phyloP scores from a whole-genome alignment of 2,113 vertebrate genomes.

The Recurvirostra avosetta region DNA sequence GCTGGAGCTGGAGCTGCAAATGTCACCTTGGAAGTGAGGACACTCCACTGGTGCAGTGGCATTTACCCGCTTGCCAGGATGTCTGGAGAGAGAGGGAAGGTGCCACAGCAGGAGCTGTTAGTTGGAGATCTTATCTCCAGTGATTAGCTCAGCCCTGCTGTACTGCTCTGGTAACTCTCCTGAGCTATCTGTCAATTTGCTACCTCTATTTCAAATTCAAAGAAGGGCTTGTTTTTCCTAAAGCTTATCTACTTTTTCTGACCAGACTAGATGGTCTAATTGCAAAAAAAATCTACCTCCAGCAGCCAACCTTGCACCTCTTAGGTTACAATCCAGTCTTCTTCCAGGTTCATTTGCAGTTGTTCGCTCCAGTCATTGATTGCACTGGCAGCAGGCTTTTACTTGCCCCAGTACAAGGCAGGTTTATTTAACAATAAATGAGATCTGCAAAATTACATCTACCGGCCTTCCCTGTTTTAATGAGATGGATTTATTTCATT shows the following conservation, averaged over 20 bases:
- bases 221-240: slow-evolving; percentile 25
- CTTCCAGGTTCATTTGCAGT: background rate
- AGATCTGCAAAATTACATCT: background rate
- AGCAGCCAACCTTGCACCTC: background rate
- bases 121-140: slow-evolving; percentile 9
- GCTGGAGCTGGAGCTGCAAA: too few species aligned
- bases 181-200: slow-evolving; percentile 23
- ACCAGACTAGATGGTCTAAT: background rate
- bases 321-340: background rate
- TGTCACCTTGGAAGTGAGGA: background rate
- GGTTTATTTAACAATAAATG: background rate
- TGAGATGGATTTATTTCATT: background rate
- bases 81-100: background rate
- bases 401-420: background rate
- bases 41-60: background rate
- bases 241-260: slow-evolving; percentile 24
- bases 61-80: background rate
- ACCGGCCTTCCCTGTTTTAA: background rate
- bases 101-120: background rate
- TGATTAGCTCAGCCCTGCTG: slow-evolving; percentile 1
- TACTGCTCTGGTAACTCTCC: background rate
- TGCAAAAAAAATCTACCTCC: background rate
- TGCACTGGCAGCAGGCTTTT: background rate
- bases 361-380: background rate
- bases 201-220: slow-evolving; percentile 47